These are phyloP conservation scores for Alces alces DNA, from an alignment of 2,113 vertebrate genomes.

Conservation along the genomic window DNA sequence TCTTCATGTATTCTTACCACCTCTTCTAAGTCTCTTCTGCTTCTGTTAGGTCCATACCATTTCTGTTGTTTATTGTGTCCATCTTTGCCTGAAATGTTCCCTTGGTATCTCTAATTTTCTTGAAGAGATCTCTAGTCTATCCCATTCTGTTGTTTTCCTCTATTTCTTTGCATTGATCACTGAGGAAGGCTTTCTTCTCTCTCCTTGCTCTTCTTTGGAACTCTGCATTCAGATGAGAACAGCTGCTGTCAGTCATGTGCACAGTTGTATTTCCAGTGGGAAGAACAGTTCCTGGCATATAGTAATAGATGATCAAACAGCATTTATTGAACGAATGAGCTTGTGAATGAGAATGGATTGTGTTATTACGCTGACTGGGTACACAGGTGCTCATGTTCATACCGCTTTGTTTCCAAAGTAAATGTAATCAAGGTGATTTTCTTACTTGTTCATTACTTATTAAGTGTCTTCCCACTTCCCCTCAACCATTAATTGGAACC, in stretches of 20 bases:
- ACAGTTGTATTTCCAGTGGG: neutral
- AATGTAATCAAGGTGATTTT: conserved; percentile 32
- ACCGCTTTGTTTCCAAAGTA: conserved; percentile 38
- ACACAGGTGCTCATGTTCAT: conserved; percentile 10
- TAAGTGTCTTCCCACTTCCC: neutral
- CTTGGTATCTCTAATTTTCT: neutral
- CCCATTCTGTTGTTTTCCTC: neutral
- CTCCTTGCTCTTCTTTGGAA: neutral
- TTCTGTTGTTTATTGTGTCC: neutral
- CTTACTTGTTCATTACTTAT: conserved; percentile 29
- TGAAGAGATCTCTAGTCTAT: neutral
- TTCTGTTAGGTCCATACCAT: neutral
- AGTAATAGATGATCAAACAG: conserved; percentile 10
- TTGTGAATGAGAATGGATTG: conserved; percentile 36
- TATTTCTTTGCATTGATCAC: neutral
- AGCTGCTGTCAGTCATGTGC: neutral
- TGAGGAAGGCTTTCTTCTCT: neutral
- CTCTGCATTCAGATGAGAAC: neutral
- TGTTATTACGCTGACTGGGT: conserved; percentile 24
- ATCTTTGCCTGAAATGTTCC: neutral
- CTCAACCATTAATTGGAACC: neutral
- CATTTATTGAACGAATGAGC: conserved; percentile 16
- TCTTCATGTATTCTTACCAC: neutral
- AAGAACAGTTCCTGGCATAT: neutral
- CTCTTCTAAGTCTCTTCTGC: neutral